Base-by-base conservation (phyloP, 1,140 invertebrate genomes). In the Trichonephila clavipes region DNA sequence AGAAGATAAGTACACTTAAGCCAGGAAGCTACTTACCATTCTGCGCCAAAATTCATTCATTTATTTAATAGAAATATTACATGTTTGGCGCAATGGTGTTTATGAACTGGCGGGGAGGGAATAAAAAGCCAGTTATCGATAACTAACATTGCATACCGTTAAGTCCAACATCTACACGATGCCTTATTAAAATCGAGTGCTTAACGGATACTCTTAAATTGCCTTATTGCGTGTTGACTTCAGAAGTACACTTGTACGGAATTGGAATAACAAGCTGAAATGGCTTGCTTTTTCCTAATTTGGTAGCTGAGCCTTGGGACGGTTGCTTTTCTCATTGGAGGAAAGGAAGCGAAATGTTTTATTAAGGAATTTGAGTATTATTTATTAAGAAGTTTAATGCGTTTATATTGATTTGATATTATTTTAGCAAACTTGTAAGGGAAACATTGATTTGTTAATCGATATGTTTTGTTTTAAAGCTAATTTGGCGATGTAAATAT, bases 101-200 rank as follows among this genome's bases (percentile, higher is more conserved):
- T 59, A 85, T 59, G 83, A 85, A 61, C 40, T 85, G 6, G 8
- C 16, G n/a, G 58, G 19, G 51, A 85, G 83, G 44, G 34, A 88
- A 88, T 88, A 88, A 88, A 88, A 88, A 62, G 59, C 28, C 61
- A 64, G 86, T 88, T 88, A 88, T 88, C 59, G 86, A 88, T 88
- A 58, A 28, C 34, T 19, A 19, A n/a, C 24, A 87, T 34, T 87
- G 85, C 28, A 64, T 28, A 66, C 59, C 21, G 18, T 4, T 18
- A 24, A 61, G 40, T 34, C 3, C 61, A 6, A 64, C 61, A 64
- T 88, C 24, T 40, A 40, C 59, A 24, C 16, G n/a, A 8, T 14
- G 86, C 86, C 86, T 85, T 88, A 88, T 88, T 88, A 88, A 88
- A 88, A 88, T 88, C 86, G 86, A 88, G 86, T 44, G 34, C 51